Evolutionary conservation across 2,113 vertebrate species (phyloP).

Genomic region (Hippocampus abdominalis): DNA sequence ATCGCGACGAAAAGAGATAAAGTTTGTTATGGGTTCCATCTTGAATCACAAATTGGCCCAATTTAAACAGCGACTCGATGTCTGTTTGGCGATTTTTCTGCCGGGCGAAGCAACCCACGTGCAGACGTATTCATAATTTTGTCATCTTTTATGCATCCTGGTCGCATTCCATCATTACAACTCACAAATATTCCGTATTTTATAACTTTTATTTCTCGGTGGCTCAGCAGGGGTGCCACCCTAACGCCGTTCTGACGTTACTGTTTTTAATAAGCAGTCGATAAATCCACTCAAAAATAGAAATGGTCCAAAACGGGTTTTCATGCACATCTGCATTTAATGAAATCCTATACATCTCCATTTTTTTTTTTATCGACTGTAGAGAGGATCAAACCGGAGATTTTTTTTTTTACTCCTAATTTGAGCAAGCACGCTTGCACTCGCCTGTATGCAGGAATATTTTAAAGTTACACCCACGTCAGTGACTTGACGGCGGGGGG

Average conservation of each 20-base stretch:
- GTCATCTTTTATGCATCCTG: constrained; percentile 1
- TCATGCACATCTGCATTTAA: neutral
- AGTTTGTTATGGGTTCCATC: neutral
- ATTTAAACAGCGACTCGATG: neutral
- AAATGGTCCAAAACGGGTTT: neutral
- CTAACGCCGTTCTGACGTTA: neutral
- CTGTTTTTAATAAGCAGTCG: neutral
- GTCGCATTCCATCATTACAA: neutral
- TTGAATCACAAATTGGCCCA: constrained; percentile 4
- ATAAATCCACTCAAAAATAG: neutral
- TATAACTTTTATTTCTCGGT: neutral
- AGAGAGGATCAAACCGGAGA: neutral
- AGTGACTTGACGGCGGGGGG: constrained; percentile 57
- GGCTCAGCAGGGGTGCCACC: neutral
- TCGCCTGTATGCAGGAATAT: neutral
- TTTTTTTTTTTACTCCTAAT: neutral
- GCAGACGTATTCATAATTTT: neutral
- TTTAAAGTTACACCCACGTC: constrained; percentile 23
- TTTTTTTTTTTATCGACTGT: neutral
- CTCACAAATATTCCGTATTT: neutral
- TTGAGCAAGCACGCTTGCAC: neutral
- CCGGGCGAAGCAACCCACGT: neutral
- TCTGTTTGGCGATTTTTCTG: neutral
- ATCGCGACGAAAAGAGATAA: neutral
- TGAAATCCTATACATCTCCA: neutral